Evolutionary conservation across 2,113 vertebrate species (phyloP).

Genomic region (Haliaeetus leucogaster): DNA sequence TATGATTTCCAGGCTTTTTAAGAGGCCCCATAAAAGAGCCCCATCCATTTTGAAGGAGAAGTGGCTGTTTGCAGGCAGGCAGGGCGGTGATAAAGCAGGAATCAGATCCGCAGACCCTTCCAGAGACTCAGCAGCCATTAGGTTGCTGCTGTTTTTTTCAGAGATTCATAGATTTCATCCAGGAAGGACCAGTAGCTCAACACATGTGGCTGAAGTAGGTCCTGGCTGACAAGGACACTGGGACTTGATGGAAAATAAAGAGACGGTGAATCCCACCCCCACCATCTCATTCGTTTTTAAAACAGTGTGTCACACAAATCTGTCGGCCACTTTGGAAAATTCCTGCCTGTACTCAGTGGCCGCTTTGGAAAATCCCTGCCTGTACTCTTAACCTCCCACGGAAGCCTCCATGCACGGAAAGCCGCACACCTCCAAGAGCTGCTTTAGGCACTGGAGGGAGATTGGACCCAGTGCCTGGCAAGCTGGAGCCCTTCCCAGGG

Average conservation of each 20-base stretch:
- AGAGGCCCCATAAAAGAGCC: neutral
- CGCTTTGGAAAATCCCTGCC: neutral
- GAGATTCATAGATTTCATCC: neutral
- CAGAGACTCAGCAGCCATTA: fast-evolving
- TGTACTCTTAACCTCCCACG: fast-evolving
- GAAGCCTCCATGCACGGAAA: neutral
- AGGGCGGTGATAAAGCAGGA: neutral
- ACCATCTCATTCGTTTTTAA: fast-evolving
- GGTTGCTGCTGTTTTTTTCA: neutral
- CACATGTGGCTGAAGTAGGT: neutral
- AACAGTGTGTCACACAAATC: fast-evolving
- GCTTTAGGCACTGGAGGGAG: neutral
- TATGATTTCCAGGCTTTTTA: neutral
- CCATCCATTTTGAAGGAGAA: neutral
- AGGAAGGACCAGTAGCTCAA: neutral
- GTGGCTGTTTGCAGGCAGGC: neutral
- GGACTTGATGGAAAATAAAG: neutral
- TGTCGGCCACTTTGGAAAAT: neutral
- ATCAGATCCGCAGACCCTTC: neutral
- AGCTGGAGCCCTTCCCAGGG: neutral
- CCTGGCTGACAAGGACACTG: neutral
- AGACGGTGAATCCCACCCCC: neutral
- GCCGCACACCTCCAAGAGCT: neutral
- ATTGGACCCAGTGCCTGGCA: no score
- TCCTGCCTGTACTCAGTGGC: neutral